A percentile compares a stretch with the other conserved stretches of the same genome.
Evolutionary conservation across 2,888 invertebrate genomes (phyloP).

Genomic region (Myathropa florea): DNA sequence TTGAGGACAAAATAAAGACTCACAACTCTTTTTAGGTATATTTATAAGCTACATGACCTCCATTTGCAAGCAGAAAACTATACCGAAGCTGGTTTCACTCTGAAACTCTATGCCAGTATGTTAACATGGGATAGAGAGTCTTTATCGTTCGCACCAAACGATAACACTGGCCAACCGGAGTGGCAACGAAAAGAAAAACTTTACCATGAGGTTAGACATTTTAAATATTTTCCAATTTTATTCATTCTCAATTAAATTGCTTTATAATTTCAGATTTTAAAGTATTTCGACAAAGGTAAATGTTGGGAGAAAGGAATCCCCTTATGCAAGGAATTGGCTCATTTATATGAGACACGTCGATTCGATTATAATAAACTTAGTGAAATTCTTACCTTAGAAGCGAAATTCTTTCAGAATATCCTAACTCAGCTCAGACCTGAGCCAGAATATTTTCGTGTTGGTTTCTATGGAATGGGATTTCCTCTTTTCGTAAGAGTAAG

Average conservation of each 20-base stretch:
- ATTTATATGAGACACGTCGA: constrained; percentile 91
- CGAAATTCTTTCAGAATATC: constrained; percentile 95
- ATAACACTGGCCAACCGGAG: constrained; percentile 89
- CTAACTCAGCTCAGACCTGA: constrained; percentile 93
- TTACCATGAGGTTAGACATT: constrained; percentile 84
- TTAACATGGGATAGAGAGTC: constrained; percentile 90
- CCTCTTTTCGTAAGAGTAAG: constrained; percentile 96
- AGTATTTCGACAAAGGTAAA: constrained; percentile 97
- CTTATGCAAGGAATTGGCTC: constrained; percentile 92
- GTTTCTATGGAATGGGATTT: constrained; percentile 95
- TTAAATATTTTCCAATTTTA: not conserved
- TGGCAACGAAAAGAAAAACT: constrained; percentile 95
- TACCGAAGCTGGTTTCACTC: constrained; percentile 96
- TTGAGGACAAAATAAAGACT: not conserved
- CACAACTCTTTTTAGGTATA: constrained; percentile 84
- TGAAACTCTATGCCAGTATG: constrained; percentile 95
- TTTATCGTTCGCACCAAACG: constrained; percentile 83
- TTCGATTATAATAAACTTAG: constrained; percentile 95
- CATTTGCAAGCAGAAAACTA: constrained; percentile 95
- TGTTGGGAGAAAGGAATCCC: constrained; percentile 98
- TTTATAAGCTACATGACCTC: constrained; percentile 95
- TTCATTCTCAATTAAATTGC: not conserved
- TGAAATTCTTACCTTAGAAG: constrained; percentile 91
- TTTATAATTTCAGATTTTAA: constrained; percentile 85
- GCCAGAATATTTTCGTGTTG: constrained; percentile 97